Evolutionary conservation across 2,797 vertebrate species (phyloP), one percentile per base, ranked within the genome.

Genomic region (Danio kyathit): DNA sequence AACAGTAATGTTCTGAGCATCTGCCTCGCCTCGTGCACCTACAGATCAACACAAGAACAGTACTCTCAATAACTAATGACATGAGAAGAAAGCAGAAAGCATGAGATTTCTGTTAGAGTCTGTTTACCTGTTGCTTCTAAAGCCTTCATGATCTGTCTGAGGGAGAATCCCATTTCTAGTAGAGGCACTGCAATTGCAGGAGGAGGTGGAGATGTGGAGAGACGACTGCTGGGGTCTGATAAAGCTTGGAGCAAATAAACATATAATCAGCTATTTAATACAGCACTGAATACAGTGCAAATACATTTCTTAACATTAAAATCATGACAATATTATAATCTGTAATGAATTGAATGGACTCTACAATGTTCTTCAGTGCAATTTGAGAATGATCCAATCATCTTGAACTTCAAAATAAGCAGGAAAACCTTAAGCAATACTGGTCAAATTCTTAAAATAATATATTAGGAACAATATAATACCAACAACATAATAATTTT

Each of bases 1-100:
- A 48, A 99, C 97, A 0, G 98, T 99, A 92, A 99, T 99, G 88
- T 98, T 99, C 90, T 99, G 97, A 44, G 97, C 96, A 75, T 99
- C 97, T 0, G 97, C 98, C 84, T 99, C 98, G 80, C 96, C 97
- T 80, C 95, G 93, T 40, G 97, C 95, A 81, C 98, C 98, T 99
- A 76, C 12, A 46, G 6, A 19, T 12, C 52, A n/a, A 41, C 17
- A 44, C 51, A 59, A 29, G 5, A 41, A 57, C 17, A 74, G 29
- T n/a, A 9, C 10, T 44, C 43, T 16, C 1, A 59, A 61, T 19
- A 17, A 56, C 41, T 41, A 59, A 40, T 9, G 17, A 74, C 38
- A 46, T 54, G 5, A 49, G 65, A 56, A 5, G 16, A 60, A 51
- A 48, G 46, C 1, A 59, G 16, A 60, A 51, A 48, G 46, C 2